phyloP scores from a whole-genome alignment of 2,797 vertebrate genomes.

The Cryptoprocta ferox region DNA sequence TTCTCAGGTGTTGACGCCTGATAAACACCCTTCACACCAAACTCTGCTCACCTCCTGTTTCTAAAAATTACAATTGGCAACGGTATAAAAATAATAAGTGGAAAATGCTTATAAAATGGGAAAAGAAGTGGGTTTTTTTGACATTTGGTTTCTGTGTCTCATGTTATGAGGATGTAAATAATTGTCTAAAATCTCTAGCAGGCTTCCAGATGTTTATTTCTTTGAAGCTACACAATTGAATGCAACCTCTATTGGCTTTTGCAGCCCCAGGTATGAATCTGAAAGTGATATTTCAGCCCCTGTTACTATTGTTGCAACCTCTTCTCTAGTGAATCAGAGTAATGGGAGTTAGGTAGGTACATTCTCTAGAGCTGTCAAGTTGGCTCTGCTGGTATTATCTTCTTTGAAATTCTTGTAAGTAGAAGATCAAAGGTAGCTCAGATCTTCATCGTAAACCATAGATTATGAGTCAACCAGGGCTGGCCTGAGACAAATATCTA shows the following conservation, averaged over 20 bases:
- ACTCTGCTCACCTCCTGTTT: not conserved
- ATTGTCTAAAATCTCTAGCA: not conserved
- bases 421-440: slow-evolving; percentile 68
- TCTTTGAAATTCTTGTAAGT: slow-evolving; percentile 60
- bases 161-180: not conserved
- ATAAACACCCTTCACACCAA: not conserved
- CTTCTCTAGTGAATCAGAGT: slow-evolving; percentile 20
- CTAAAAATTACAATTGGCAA: not conserved
- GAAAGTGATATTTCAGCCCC: not conserved
- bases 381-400: slow-evolving; percentile 53
- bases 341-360: not conserved
- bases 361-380: not conserved
- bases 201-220: not conserved
- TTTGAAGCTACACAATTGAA: not conserved
- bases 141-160: not conserved
- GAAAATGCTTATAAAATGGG: not conserved
- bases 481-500: slow-evolving; percentile 54
- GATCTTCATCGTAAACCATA: slow-evolving; percentile 70
- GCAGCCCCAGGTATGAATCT: not conserved
- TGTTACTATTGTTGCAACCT: not conserved
- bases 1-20: not conserved
- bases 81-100: not conserved
- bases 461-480: slow-evolving; percentile 72
- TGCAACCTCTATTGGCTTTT: not conserved
- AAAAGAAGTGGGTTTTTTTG: not conserved